Evolutionary conservation across 2,113 vertebrate genomes (phyloP).

Genomic region (Siphamia tubifer): DNA sequence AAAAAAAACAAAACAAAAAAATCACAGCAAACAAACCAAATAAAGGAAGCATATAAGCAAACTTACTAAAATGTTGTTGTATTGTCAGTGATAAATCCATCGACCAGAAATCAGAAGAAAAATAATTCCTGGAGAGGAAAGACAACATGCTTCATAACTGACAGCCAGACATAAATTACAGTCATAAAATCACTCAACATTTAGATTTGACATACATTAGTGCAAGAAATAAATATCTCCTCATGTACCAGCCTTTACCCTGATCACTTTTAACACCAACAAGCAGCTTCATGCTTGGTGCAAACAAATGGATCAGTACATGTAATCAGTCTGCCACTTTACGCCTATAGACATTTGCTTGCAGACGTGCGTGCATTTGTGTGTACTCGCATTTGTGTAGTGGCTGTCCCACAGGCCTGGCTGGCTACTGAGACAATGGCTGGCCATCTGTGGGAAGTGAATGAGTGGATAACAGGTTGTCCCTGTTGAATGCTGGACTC

Average conservation of each 20-base stretch:
- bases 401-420: not conserved
- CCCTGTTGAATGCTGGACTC: constrained; percentile 72
- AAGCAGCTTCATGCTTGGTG: not conserved
- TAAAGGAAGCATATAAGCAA: not conserved
- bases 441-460: constrained; percentile 69
- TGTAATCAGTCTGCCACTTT: not conserved
- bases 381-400: constrained; percentile 12
- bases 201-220: not conserved
- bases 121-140: constrained; percentile 41
- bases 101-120: constrained; percentile 61
- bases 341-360: not conserved
- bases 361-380: constrained; percentile 12
- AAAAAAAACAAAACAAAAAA: not conserved
- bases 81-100: constrained; percentile 72
- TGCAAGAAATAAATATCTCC: too few relatives aligned
- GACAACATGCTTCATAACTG: constrained; percentile 6
- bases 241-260: not conserved
- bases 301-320: not conserved
- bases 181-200: not conserved
- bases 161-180: not conserved
- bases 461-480: constrained; percentile 71
- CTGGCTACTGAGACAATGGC: constrained; percentile 56
- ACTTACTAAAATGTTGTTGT: constrained; percentile 72
- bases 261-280: not conserved
- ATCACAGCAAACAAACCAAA: not conserved